These are phyloP conservation scores for Alviniconcha marisindica DNA, from an alignment of 1,140 invertebrate genomes.

Conservation along the genomic window DNA sequence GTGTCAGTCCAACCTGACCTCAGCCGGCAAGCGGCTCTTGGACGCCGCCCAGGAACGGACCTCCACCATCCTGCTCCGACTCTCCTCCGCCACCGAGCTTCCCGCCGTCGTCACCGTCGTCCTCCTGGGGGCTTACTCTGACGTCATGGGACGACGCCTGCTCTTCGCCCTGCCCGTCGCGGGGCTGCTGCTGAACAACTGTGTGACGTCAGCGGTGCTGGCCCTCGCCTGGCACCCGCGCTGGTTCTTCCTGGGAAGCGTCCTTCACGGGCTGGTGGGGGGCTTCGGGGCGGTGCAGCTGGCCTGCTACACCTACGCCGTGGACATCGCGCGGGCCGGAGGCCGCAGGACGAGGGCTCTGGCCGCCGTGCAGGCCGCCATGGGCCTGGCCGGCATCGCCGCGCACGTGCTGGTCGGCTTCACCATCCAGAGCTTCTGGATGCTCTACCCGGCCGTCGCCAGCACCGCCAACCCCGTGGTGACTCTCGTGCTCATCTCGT, in stretches of 20 bases:
- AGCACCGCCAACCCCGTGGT: neutral
- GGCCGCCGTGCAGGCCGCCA: neutral
- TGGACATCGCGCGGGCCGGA: neutral
- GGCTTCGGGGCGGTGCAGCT: slow-evolving; percentile 2
- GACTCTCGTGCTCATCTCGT: neutral
- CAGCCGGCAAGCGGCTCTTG: neutral
- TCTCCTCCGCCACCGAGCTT: neutral
- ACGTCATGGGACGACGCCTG: slow-evolving; percentile 9
- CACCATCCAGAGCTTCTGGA: neutral
- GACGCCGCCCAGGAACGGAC: neutral
- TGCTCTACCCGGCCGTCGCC: neutral
- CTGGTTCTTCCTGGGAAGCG: neutral
- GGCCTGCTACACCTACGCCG: neutral
- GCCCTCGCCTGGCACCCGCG: no score
- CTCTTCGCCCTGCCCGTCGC: neutral
- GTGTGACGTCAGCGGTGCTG: neutral
- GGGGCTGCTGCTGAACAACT: neutral
- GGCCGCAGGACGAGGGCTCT: neutral
- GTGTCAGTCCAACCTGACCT: neutral
- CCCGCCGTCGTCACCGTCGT: neutral
- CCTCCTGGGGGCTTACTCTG: slow-evolving; percentile 2
- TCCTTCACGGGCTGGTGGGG: neutral
- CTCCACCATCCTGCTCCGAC: neutral
- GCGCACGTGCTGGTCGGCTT: neutral
- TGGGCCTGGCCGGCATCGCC: neutral